A percentile compares a stretch with the other conserved stretches of the same genome.
phyloP scores from a whole-genome alignment of 2,888 invertebrate genomes.

The Troglohyphantes excavatus region DNA sequence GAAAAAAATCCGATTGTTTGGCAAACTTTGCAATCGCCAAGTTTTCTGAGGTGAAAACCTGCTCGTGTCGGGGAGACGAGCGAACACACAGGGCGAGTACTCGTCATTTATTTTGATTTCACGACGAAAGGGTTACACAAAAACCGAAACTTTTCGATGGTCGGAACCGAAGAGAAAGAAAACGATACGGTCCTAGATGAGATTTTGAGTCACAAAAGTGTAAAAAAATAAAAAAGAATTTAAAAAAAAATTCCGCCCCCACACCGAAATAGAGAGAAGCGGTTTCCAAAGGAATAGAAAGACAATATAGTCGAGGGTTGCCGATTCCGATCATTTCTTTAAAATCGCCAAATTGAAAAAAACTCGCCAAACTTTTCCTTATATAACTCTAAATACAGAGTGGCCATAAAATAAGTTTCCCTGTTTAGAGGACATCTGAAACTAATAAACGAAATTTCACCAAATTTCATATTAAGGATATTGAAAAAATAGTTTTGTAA shows the following conservation, averaged over 20 bases:
- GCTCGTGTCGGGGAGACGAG: neutral
- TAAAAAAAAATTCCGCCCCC: constrained; percentile 12
- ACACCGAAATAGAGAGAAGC: constrained; percentile 41
- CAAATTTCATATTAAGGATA: too few relatives aligned
- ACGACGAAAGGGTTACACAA: constrained; percentile 63
- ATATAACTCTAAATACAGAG: too few relatives aligned
- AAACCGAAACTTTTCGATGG: constrained; percentile 49
- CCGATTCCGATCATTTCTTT: neutral
- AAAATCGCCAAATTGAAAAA: too few relatives aligned
- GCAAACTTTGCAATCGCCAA: constrained; percentile 73
- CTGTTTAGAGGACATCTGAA: too few relatives aligned
- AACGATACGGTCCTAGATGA: constrained; percentile 29
- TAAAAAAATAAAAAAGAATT: constrained; percentile 11
- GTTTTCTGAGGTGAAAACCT: constrained; percentile 21
- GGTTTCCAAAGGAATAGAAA: constrained; percentile 41
- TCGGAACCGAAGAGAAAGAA: neutral
- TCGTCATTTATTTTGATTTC: constrained; percentile 78
- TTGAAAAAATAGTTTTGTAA: too few relatives aligned
- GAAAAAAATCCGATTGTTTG: constrained; percentile 64
- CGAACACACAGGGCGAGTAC: constrained; percentile 20
- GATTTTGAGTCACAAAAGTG: constrained; percentile 46
- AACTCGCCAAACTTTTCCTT: too few relatives aligned
- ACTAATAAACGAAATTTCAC: too few relatives aligned
- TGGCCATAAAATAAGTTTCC: too few relatives aligned
- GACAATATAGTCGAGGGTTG: constrained; percentile 70